Conservation (phyloP, 2,113 vertebrate species). For the Scytalopus superciliaris region DNA sequence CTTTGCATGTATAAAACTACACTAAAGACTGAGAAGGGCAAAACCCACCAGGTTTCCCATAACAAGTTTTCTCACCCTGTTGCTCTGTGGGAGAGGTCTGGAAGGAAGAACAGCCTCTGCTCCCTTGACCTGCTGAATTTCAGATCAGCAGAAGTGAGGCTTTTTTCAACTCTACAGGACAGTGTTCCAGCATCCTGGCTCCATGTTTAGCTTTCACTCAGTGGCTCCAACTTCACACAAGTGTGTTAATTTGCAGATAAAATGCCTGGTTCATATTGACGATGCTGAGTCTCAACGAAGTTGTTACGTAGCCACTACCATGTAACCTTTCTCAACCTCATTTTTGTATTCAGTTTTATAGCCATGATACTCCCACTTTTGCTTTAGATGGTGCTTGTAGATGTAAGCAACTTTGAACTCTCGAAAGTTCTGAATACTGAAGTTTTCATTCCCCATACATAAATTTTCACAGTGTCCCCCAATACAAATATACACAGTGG, state of each 20-base stretch:
- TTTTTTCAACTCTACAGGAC: background rate
- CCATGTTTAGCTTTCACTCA: background rate
- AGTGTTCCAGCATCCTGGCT: background rate
- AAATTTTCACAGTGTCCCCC: background rate
- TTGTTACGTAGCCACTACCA: background rate
- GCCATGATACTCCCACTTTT: background rate
- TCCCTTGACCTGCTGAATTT: background rate
- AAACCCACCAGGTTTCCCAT: background rate
- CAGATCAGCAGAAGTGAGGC: background rate
- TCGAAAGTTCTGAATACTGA: background rate
- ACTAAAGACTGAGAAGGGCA: background rate
- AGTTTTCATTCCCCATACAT: background rate
- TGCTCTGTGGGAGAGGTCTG: fast-evolving
- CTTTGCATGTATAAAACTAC: background rate
- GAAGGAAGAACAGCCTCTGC: background rate
- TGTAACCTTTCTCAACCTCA: background rate
- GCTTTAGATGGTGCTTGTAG: background rate
- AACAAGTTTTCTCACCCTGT: background rate
- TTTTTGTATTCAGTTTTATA: background rate
- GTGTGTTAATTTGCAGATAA: background rate
- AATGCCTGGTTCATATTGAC: background rate
- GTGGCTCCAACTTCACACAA: background rate
- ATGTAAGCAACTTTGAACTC: background rate
- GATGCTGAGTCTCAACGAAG: background rate
- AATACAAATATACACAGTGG: background rate